These are phyloP conservation scores for Drosophila paracracens DNA, from an alignment of 2,888 invertebrate species.

Conservation along the genomic window DNA sequence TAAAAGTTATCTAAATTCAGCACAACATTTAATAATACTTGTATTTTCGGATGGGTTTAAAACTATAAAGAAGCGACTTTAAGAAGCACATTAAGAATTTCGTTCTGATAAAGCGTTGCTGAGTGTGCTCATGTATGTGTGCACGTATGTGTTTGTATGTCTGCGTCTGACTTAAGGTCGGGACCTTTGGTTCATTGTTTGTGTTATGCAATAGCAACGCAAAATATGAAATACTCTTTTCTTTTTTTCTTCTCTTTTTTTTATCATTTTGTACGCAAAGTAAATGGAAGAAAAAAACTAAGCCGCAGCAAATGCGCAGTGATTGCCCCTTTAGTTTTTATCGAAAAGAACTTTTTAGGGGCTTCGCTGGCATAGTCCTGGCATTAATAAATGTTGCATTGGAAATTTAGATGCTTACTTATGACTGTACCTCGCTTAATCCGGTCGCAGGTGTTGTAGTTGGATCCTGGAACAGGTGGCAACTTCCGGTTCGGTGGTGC, in stretches of 20 bases:
- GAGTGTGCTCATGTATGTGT: not conserved
- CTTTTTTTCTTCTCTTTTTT: slow-evolving; percentile 11
- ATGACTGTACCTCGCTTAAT: slow-evolving; percentile 97
- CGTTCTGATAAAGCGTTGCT: slow-evolving; percentile 64
- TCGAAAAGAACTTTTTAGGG: not conserved
- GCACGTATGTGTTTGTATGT: slow-evolving; percentile 14
- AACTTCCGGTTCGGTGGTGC: slow-evolving; percentile 96
- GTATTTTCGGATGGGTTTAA: slow-evolving; percentile 19
- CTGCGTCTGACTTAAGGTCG: slow-evolving; percentile 13
- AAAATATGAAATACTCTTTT: slow-evolving; percentile 55
- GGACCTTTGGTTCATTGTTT: slow-evolving; percentile 19
- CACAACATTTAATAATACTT: slow-evolving; percentile 81
- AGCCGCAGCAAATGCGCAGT: slow-evolving; percentile 58
- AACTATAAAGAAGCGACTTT: slow-evolving; percentile 54
- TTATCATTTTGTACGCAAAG: slow-evolving; percentile 62
- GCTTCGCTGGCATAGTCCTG: slow-evolving; percentile 53
- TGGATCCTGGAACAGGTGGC: slow-evolving; percentile 96
- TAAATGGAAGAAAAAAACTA: slow-evolving; percentile 77
- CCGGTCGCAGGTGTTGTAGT: slow-evolving; percentile 96
- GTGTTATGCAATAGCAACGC: slow-evolving; percentile 65
- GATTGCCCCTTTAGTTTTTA: slow-evolving; percentile 8
- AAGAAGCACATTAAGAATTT: slow-evolving; percentile 70
- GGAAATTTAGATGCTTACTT: slow-evolving; percentile 89
- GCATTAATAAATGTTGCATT: slow-evolving; percentile 83
- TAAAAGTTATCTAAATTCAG: slow-evolving; percentile 74